Base-by-base conservation (phyloP, 2,113 vertebrate species). In the Cyanoliseus patagonus region DNA sequence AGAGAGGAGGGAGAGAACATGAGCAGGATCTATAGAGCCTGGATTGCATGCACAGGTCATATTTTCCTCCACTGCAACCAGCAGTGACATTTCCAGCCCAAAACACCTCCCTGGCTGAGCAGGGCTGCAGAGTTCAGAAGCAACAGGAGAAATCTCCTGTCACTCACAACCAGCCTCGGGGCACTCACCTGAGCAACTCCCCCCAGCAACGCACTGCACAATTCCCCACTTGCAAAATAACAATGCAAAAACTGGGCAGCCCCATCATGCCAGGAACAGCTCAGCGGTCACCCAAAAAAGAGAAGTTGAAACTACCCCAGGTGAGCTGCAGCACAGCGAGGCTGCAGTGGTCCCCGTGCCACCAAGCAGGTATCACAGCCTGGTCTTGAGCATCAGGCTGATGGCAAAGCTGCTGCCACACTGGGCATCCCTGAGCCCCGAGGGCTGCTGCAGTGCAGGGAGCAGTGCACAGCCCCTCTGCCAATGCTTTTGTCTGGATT, bases 381-480 rank as follows among this genome's bases (percentile, higher is more conserved):
- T 4, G 14, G 44, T 44, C 57, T n/a, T 20, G 13, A 59, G 57
- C 33, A 59, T 59, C 2, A 2, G 1, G 0, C 14, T 13, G 30
- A 23, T 0, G 0, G 41, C 53, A 61, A 69, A 67, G 23, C 37
- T 1, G 1, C 33, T 20, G 53, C 41, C 1, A 1, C 1, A 1
- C 22, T 1, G 17, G 42, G 25, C 47, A 42, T 22, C 81, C 13
- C 41, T 35, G 24, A 6, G 41, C 64, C 55, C 69, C 1, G 1
- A 11, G 18, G 4, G 68, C 67, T 44, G 63, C 86, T 28, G 82
- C 72, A 10, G 78, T 19, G 3, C 0, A 0, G 31, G 73, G 37
- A 53, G 44, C 37, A 0, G 64, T 1, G 0, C 11, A 0, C 5
- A 0, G 49, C 33, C 49, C 9, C 64, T 22, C 85, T 47, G 27